Conservation (phyloP, 2,888 invertebrate species). For the Pristionchus japonicus region DNA sequence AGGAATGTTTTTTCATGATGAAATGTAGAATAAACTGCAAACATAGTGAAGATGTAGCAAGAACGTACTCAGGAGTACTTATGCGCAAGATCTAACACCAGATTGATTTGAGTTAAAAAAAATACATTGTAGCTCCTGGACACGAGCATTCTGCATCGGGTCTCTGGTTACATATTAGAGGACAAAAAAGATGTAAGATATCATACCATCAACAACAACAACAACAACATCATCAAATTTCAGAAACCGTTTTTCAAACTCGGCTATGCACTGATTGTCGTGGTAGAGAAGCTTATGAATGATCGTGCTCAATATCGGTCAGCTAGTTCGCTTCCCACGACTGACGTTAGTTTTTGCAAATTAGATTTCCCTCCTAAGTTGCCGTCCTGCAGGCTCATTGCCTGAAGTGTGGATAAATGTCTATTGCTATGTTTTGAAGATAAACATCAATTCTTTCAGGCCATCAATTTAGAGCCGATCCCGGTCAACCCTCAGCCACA, state of each 20-base stretch:
- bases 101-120: too few species aligned
- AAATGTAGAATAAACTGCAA: background rate
- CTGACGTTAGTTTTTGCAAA: background rate
- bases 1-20: background rate
- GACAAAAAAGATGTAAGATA: too few species aligned
- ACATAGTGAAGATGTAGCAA: background rate
- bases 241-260: background rate
- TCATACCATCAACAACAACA: background rate
- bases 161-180: background rate
- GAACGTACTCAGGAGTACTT: too few species aligned
- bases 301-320: background rate
- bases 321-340: background rate
- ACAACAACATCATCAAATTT: background rate
- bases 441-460: background rate
- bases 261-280: background rate
- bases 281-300: background rate
- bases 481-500: background rate
- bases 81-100: too few species aligned
- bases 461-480: background rate
- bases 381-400: too few species aligned
- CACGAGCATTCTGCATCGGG: background rate
- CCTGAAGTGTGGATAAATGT: too few species aligned
- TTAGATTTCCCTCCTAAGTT: too few species aligned
- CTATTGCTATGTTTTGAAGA: too few species aligned
- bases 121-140: background rate